Evolutionary conservation across 1,140 invertebrate genomes (phyloP).

Genomic region (Drosophila bocki): DNA sequence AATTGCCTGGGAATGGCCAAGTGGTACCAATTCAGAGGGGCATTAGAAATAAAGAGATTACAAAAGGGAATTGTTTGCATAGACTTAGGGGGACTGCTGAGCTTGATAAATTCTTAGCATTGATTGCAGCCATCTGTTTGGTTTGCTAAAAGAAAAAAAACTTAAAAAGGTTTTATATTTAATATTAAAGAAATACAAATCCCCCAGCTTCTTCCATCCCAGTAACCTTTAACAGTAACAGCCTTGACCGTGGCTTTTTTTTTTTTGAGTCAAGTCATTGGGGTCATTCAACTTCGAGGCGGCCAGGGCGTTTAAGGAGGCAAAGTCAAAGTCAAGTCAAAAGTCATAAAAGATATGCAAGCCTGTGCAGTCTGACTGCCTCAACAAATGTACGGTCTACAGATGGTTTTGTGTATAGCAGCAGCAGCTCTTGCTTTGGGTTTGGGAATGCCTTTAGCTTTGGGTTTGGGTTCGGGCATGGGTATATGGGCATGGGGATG

Average conservation of each 20-base stretch:
- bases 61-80: neutral
- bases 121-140: neutral
- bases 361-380: slow-evolving; percentile 45
- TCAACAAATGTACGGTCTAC: slow-evolving; percentile 57
- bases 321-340: slow-evolving; percentile 74
- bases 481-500: slow-evolving; percentile 28
- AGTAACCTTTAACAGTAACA: slow-evolving; percentile 2
- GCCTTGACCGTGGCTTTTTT: slow-evolving; percentile 46
- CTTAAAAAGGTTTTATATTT: neutral
- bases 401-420: slow-evolving; percentile 44
- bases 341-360: slow-evolving; percentile 82
- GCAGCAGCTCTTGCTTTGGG: slow-evolving; percentile 9
- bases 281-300: slow-evolving; percentile 63
- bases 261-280: slow-evolving; percentile 48
- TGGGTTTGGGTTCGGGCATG: slow-evolving; percentile 20
- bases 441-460: slow-evolving; percentile 24
- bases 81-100: too few species aligned
- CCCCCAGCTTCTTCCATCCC: neutral
- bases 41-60: slow-evolving; percentile 12
- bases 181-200: neutral
- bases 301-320: slow-evolving; percentile 46
- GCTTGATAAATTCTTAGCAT: neutral
- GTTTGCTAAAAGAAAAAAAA: neutral
- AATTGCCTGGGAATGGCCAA: slow-evolving; percentile 39
- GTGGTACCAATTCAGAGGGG: neutral